A percentile compares a stretch with the other conserved stretches of the same genome.
These are phyloP conservation scores for Opisthocomus hoazin DNA, from an alignment of 2,113 vertebrate species.

Conservation along the genomic window DNA sequence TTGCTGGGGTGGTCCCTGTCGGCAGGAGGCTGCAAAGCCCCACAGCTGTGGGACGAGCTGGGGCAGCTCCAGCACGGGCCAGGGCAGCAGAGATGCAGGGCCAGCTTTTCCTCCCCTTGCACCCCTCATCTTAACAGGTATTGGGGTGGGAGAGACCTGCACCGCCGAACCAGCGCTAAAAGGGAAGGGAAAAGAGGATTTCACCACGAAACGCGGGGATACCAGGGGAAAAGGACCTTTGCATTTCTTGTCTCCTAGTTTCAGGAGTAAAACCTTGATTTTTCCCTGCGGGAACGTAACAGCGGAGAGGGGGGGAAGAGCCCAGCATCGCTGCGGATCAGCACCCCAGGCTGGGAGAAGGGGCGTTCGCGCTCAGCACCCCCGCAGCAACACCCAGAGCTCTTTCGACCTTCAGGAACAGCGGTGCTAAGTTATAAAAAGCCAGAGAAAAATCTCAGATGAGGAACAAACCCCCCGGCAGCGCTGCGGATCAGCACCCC, in stretches of 20 bases:
- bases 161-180: fast-evolving
- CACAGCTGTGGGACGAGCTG: neutral
- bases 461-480: neutral
- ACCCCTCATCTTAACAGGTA: neutral
- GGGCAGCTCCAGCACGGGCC: neutral
- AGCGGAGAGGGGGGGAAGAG: neutral
- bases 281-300: neutral
- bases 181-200: neutral
- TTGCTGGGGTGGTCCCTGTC: neutral
- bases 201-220: fast-evolving
- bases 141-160: neutral
- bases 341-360: neutral
- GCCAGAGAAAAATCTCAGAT: neutral
- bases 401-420: neutral
- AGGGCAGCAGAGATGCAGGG: neutral
- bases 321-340: fast-evolving
- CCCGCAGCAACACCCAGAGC: neutral
- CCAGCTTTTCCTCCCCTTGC: neutral
- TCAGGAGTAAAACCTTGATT: neutral
- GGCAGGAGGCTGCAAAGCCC: neutral
- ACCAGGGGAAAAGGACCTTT: neutral
- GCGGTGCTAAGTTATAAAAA: neutral
- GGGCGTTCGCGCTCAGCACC: neutral
- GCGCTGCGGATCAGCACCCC: fast-evolving
- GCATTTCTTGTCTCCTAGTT: neutral